phyloP scores from a whole-genome alignment of 2,888 invertebrate genomes.

The Hyalella azteca region DNA sequence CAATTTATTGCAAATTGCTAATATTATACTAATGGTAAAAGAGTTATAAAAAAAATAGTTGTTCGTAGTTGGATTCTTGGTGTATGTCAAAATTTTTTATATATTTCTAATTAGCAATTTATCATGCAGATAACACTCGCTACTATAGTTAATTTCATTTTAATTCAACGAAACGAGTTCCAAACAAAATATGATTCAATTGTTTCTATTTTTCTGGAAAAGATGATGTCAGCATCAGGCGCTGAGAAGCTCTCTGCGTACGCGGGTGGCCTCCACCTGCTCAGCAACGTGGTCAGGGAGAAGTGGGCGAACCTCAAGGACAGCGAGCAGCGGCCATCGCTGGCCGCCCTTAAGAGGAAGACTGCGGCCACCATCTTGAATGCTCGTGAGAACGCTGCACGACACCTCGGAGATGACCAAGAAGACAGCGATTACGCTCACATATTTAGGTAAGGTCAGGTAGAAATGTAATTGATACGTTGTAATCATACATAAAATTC shows the following conservation, averaged over 20 bases:
- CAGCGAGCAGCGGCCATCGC: slow-evolving; percentile 40
- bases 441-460: slow-evolving; percentile 70
- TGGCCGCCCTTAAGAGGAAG: slow-evolving; percentile 50
- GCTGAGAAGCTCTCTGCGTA: slow-evolving; percentile 53
- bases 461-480: no score
- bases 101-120: no score
- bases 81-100: no score
- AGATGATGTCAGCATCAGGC: neutral
- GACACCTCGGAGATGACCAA: slow-evolving; percentile 44
- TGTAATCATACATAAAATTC: no score
- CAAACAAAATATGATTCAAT: no score
- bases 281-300: slow-evolving; percentile 55
- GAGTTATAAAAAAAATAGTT: no score
- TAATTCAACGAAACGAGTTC: no score
- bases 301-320: slow-evolving; percentile 55
- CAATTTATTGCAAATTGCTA: no score
- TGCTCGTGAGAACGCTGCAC: slow-evolving; percentile 46
- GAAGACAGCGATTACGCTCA: slow-evolving; percentile 70
- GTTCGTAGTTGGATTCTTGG: no score
- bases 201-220: neutral
- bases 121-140: no score
- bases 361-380: slow-evolving; percentile 45
- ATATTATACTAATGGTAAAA: no score
- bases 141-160: no score
- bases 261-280: slow-evolving; percentile 56